Percentiles rank a stretch among this genome's conserved stretches.
These are phyloP conservation scores for Venustoraphidia nigricollis DNA, from an alignment of 2,888 invertebrate species.

Conservation along the genomic window DNA sequence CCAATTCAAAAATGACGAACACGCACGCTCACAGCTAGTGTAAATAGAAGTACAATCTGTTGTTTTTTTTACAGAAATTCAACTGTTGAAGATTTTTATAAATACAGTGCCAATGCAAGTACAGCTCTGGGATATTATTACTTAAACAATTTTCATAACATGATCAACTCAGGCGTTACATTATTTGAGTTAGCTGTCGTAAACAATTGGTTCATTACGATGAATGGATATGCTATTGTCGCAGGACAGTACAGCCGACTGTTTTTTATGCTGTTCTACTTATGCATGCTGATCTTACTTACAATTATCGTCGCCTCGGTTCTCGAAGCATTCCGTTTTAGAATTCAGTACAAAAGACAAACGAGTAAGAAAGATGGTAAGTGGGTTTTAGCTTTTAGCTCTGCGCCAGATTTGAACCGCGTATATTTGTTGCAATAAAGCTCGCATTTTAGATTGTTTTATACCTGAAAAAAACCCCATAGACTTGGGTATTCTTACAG, in stretches of 20 bases:
- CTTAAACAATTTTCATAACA: constrained; percentile 69
- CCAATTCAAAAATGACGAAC: no score
- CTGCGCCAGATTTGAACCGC: background rate
- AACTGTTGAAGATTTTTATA: constrained; percentile 73
- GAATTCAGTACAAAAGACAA: constrained; percentile 73
- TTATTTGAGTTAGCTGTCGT: constrained; percentile 81
- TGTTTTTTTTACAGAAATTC: constrained; percentile 45
- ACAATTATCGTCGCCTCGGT: constrained; percentile 83
- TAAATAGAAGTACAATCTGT: constrained; percentile 1
- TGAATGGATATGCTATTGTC: constrained; percentile 69
- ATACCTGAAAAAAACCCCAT: no score
- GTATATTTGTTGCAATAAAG: no score
- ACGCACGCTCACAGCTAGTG: no score
- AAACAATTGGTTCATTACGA: constrained; percentile 85
- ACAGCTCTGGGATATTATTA: constrained; percentile 70
- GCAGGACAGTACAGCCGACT: constrained; percentile 56
- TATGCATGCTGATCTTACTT: constrained; percentile 81
- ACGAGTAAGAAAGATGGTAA: constrained; percentile 62
- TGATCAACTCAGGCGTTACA: constrained; percentile 64
- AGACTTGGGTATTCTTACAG: no score
- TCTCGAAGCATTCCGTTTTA: constrained; percentile 72
- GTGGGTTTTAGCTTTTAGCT: constrained; percentile 8
- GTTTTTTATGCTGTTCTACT: constrained; percentile 81
- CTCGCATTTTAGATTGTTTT: no score
- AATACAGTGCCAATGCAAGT: constrained; percentile 48